Base-by-base conservation (phyloP, 2,888 invertebrate genomes). In the Erebia palarica region DNA sequence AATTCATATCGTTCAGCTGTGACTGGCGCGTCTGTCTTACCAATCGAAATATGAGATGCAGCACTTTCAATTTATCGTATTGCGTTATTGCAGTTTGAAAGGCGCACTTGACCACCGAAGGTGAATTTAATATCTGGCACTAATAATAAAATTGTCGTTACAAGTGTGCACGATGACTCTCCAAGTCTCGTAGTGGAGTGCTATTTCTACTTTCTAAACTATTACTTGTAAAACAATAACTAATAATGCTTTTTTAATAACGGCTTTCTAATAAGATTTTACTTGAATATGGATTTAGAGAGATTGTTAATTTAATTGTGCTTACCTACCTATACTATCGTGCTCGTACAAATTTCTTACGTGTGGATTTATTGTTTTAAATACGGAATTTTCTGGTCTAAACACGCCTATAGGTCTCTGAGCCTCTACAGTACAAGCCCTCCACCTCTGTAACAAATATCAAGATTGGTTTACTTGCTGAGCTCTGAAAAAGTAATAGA, bases 41-140 rank as follows among this genome's bases (percentile, higher is more conserved):
- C 59, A 59, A 67, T 59, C 58, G 60, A 69, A 63, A 66, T 36
- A 47, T 21, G 44, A 36, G 47, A 67, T 69, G 64, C 36, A 51
- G 69, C 66, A 69, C 51, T 71, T 73, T 59, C 47, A 53, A 67
- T 63, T 61, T 36, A 68, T 68, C 68, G 68, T 66, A 73, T 71
- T 58, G 60, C 64, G 55, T 67, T 72, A 66, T 67, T 67, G 66
- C 69, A 61, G 59, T 44, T 69, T 72, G 72, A 69, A 74, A 74
- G 64, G 65, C 59, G 61, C 61, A 67, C 67, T 72, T 58, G 55
- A 72, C 59, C 59, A 67, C 63, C 67, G 72, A 74, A 72, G 72
- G 71, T 73, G 69, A 71, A 69, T 63, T 67, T 71, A 42, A 63
- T 71, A 71, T 65, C 66, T 69, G 65, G 42, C 53, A 49, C 61